Percentiles rank a stretch among this genome's conserved stretches.
Evolutionary conservation across 1,140 invertebrate genomes (phyloP).

Genomic region (Geopemphigus sp.): DNA sequence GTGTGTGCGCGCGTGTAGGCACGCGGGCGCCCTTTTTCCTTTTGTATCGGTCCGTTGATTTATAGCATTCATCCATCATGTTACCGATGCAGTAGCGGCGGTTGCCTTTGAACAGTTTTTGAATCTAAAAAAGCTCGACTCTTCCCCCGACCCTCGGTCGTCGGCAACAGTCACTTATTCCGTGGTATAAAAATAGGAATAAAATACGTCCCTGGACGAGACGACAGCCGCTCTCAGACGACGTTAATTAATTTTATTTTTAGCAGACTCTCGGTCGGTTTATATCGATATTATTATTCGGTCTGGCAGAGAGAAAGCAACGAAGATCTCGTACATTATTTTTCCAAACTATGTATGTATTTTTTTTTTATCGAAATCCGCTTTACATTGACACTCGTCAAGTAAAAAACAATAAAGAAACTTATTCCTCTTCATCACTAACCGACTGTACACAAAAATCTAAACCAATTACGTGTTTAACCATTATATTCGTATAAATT

Average conservation of each 20-base stretch:
- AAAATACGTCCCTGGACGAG: not conserved
- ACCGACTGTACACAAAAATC: no score
- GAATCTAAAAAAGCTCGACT: conserved; percentile 23
- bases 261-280: not conserved
- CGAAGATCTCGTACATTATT: no score
- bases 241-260: conserved; percentile 34
- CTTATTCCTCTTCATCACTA: no score
- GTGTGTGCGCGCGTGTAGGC: no score
- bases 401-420: no score
- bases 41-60: conserved; percentile 43
- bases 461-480: no score
- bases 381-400: no score
- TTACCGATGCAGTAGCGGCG: conserved; percentile 5
- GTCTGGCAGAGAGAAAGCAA: no score
- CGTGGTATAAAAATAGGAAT: not conserved
- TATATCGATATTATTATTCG: not conserved
- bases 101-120: conserved; percentile 21
- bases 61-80: conserved; percentile 46
- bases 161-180: not conserved
- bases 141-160: not conserved
- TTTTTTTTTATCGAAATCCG: no score
- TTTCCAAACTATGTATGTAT: not conserved
- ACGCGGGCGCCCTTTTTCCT: no score
- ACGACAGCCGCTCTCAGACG: not conserved
- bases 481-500: no score